Base-by-base conservation (phyloP, 2,113 vertebrate species). In the Apeltes quadracus region DNA sequence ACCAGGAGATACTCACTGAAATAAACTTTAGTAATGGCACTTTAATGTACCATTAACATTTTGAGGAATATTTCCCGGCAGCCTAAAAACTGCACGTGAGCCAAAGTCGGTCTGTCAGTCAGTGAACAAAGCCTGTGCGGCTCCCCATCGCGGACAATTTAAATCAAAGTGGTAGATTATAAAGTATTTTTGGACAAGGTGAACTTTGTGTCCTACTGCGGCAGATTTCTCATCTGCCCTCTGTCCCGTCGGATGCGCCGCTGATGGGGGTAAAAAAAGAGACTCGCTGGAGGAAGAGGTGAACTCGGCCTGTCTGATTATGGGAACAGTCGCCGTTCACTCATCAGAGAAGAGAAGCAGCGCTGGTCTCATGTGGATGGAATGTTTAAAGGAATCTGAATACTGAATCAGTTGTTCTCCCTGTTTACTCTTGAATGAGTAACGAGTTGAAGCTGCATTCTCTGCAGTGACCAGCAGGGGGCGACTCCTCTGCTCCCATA, bases 61-160 rank as follows among this genome's bases (percentile, higher is more conserved):
- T 29, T 29, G 29, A 29, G 29, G 29, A 29, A 29, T 29, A 29
- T 29, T 29, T 29, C n/a, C n/a, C n/a, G n/a, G n/a, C n/a, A n/a
- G n/a, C n/a, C n/a, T n/a, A n/a, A n/a, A n/a, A 16, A 16, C 36
- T 38, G 36, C 36, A 38, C 9, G 36, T 38, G 5, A 9, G 36
- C 10, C 36, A 7, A 2, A 9, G 36, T 38, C 36, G 2, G 2
- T 7, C 36, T 38, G 36, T 8, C 10, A 4, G 36, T 38, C 9
- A 8, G 9, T n/a, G n/a, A 38, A 69, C 44, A 73, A 68, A 43
- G 58, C 16, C 63, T 64, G 38, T 77, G 59, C 77, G 83, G 90
- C 88, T 91, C 85, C 63, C 73, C 67, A 70, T 88, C 74, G 76
- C 56, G 64, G 73, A 29, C 64, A 86, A 77, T 90, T 71, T 71